phyloP scores from a whole-genome alignment of 1,140 invertebrate genomes.

The Nasonia giraulti region DNA sequence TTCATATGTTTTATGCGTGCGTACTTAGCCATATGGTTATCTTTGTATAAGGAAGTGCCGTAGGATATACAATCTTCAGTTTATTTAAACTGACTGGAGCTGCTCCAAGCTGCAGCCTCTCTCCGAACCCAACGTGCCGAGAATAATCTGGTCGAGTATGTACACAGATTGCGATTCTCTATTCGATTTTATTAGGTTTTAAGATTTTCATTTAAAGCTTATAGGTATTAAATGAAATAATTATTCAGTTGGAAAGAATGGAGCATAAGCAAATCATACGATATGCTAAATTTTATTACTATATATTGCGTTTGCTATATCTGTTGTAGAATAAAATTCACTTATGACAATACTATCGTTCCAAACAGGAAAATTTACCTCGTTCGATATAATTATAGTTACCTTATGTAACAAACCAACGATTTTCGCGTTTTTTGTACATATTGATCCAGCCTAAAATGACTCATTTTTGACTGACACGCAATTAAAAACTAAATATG shows the following conservation, averaged over 20 bases:
- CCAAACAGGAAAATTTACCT: too few species aligned
- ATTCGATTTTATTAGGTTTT: constrained; percentile 74
- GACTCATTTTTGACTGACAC: too few species aligned
- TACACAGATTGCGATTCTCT: constrained; percentile 63
- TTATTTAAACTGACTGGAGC: constrained; percentile 67
- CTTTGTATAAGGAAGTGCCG: constrained; percentile 64
- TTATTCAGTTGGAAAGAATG: background rate
- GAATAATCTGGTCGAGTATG: constrained; percentile 66
- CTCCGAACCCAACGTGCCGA: constrained; percentile 61
- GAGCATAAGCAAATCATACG: background rate
- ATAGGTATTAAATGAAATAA: background rate
- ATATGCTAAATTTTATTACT: background rate
- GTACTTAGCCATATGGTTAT: constrained; percentile 71
- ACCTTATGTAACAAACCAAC: too few species aligned
- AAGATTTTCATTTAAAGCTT: constrained; percentile 59
- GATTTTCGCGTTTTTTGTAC: too few species aligned
- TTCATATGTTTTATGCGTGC: background rate
- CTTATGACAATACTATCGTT: too few species aligned
- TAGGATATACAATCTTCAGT: constrained; percentile 68
- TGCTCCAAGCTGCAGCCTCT: constrained; percentile 64
- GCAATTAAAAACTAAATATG: too few species aligned
- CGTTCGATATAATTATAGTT: too few species aligned
- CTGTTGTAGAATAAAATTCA: too few species aligned
- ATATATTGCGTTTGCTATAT: too few species aligned
- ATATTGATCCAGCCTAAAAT: too few species aligned